A percentile compares a stretch with the other conserved stretches of the same genome.
Conservation (phyloP, 2,113 vertebrate genomes). For the Sardina pilchardus region DNA sequence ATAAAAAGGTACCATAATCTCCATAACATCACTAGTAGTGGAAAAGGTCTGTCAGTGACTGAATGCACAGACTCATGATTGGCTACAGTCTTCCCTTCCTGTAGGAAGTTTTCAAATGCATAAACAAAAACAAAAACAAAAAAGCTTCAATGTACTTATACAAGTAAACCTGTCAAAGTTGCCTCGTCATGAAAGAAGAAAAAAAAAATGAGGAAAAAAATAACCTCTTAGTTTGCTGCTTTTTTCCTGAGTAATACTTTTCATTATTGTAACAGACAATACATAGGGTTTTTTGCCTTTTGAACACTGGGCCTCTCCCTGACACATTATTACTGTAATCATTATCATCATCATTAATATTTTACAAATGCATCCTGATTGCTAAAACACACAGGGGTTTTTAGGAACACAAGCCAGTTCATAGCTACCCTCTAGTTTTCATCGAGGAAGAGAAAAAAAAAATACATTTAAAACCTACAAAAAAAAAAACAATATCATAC, state of each 20-base stretch:
- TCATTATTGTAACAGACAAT: constrained; percentile 93
- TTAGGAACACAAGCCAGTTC: constrained; percentile 70
- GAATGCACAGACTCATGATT: constrained; percentile 70
- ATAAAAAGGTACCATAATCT: constrained; percentile 70
- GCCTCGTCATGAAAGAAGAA: constrained; percentile 79
- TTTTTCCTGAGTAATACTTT: constrained; percentile 98
- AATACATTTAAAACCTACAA: constrained; percentile 84
- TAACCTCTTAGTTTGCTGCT: constrained; percentile 83
- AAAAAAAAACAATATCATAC: constrained; percentile 80
- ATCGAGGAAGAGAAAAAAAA: constrained; percentile 76
- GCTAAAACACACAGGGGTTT: constrained; percentile 85
- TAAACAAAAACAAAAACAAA: constrained; percentile 59
- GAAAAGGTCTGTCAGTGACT: constrained; percentile 41
- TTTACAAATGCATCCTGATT: constrained; percentile 90
- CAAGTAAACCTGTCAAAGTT: constrained; percentile 84
- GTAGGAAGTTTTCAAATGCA: constrained; percentile 33
- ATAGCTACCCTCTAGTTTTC: constrained; percentile 78
- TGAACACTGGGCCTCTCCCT: constrained; percentile 96
- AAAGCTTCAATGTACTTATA: constrained; percentile 75
- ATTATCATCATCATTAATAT: constrained; percentile 80
- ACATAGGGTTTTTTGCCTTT: constrained; percentile 88
- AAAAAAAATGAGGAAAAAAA: constrained; percentile 57
- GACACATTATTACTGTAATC: constrained; percentile 81
- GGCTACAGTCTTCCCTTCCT: constrained; percentile 64
- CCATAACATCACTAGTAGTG: constrained; percentile 61